A percentile compares a stretch with the other conserved stretches of the same genome.
Evolutionary conservation across 2,113 vertebrate genomes (phyloP).

Genomic region (Orthonyx spaldingii): DNA sequence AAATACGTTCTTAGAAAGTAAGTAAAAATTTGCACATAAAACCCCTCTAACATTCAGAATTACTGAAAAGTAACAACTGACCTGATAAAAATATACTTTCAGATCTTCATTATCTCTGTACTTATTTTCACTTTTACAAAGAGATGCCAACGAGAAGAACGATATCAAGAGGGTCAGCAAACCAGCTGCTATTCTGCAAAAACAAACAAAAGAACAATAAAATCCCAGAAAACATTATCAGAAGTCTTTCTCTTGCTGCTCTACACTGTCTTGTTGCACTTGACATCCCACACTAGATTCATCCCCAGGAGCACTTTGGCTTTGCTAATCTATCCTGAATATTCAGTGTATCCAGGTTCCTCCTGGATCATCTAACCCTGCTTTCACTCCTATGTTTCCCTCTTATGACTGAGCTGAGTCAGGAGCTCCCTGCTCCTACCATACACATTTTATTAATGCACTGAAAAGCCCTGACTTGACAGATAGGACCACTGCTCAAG

Average conservation of each 20-base stretch:
- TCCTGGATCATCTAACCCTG: not conserved
- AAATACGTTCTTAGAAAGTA: not conserved
- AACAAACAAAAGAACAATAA: constrained; percentile 6
- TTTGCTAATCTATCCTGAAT: not conserved
- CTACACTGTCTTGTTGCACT: rapidly evolving
- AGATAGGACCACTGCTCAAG: not conserved
- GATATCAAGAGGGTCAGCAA: constrained; percentile 78
- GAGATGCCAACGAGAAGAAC: constrained; percentile 61
- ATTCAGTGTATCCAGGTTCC: not conserved
- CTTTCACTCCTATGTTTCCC: not conserved
- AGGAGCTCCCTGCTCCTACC: not conserved
- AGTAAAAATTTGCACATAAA: not conserved
- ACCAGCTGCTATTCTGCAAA: constrained; percentile 78
- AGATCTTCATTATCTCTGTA: constrained; percentile 59
- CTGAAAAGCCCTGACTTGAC: not conserved
- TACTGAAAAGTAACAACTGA: constrained; percentile 57
- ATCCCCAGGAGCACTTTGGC: not conserved
- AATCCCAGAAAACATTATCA: not conserved
- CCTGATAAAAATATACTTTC: constrained; percentile 79
- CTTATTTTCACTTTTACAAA: constrained; percentile 65
- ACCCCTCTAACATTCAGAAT: not conserved
- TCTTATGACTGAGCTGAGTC: not conserved
- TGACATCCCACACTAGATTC: not conserved
- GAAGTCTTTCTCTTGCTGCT: not conserved
- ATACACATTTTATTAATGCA: not conserved